phyloP scores from a whole-genome alignment of 2,797 vertebrate genomes.

The Parotocinclus haroldoi region DNA sequence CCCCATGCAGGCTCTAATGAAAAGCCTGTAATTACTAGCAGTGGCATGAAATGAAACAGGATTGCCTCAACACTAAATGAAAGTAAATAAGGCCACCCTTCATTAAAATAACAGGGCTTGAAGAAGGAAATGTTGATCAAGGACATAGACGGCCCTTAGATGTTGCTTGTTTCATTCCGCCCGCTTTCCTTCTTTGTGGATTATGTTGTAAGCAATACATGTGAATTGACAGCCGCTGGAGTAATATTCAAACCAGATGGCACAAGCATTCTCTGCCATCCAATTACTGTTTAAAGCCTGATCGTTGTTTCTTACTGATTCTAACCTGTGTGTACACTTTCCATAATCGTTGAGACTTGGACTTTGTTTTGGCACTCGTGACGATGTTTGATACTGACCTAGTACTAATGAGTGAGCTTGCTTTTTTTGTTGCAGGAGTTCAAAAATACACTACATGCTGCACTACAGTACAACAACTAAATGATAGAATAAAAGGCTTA shows the following conservation, averaged over 20 bases:
- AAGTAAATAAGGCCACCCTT: conserved; percentile 42
- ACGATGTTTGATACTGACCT: too few species aligned
- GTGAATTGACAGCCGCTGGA: conserved; percentile 1
- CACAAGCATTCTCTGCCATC: not conserved
- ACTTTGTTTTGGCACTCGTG: too few species aligned
- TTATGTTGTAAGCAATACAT: conserved; percentile 3
- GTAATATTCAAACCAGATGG: not conserved
- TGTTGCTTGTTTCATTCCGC: not conserved
- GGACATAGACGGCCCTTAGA: not conserved
- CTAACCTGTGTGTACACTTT: too few species aligned
- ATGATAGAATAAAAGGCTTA: conserved; percentile 36
- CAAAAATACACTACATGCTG: not conserved
- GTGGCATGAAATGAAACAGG: conserved; percentile 53
- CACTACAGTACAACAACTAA: conserved; percentile 26
- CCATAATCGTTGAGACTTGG: too few species aligned
- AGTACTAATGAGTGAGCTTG: too few species aligned
- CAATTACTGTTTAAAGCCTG: too few species aligned
- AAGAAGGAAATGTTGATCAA: conserved; percentile 31
- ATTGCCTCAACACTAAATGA: conserved; percentile 44
- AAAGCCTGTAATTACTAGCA: conserved; percentile 65
- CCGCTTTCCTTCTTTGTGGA: conserved; percentile 6
- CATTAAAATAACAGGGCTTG: conserved; percentile 27
- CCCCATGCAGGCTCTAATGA: conserved; percentile 57
- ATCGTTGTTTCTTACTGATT: too few species aligned
- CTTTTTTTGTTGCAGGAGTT: too few species aligned